phyloP scores from a whole-genome alignment of 1,140 invertebrate genomes.

The Maconellicoccus hirsutus region DNA sequence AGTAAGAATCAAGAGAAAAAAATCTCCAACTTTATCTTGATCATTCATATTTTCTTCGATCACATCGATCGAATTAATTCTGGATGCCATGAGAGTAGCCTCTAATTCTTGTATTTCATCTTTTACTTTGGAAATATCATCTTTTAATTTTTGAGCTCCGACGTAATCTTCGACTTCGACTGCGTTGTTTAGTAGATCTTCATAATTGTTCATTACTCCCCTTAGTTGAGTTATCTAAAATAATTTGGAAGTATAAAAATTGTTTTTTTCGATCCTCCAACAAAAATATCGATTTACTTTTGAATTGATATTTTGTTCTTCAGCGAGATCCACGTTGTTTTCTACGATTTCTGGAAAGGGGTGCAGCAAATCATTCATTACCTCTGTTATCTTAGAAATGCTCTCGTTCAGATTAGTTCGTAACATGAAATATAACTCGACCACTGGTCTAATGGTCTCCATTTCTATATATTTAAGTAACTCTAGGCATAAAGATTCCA shows the following conservation, averaged over 20 bases:
- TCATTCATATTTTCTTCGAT: too few species aligned
- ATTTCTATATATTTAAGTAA: background rate
- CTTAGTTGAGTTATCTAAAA: background rate
- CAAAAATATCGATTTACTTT: too few species aligned
- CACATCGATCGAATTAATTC: too few species aligned
- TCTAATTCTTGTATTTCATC: background rate
- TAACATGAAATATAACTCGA: conserved; percentile 14
- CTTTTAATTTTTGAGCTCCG: background rate
- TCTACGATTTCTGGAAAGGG: too few species aligned
- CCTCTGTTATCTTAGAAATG: background rate
- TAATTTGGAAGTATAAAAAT: background rate
- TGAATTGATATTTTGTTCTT: too few species aligned
- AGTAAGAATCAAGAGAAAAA: too few species aligned
- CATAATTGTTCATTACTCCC: background rate
- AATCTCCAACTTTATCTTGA: too few species aligned
- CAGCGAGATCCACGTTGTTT: too few species aligned
- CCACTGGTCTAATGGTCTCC: conserved; percentile 2
- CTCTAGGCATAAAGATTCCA: background rate
- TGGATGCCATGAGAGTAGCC: background rate
- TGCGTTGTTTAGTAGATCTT: background rate
- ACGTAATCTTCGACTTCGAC: background rate
- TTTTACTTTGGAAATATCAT: background rate
- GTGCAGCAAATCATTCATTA: conserved; percentile 8
- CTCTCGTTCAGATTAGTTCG: background rate
- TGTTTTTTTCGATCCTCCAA: too few species aligned